These are phyloP conservation scores for Pelobates fuscus DNA, from an alignment of 2,113 vertebrate species.

Conservation along the genomic window DNA sequence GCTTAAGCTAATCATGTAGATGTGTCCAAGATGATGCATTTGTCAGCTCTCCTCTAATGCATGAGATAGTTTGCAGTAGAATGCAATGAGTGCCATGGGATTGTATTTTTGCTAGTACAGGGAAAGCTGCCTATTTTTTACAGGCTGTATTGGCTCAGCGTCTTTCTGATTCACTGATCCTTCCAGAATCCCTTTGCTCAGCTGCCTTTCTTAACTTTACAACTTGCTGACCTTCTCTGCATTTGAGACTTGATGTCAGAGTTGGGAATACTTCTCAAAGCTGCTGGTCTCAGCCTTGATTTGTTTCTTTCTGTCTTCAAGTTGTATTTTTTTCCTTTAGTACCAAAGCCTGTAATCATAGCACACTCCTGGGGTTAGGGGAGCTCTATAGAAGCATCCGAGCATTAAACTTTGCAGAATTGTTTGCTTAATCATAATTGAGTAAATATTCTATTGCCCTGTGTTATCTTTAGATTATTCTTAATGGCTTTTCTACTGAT, in stretches of 20 bases:
- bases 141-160: constrained; percentile 43
- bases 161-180: constrained; percentile 49
- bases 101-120: constrained; percentile 41
- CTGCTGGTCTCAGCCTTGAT: constrained; percentile 30
- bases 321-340: constrained; percentile 15
- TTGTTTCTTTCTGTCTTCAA: constrained; percentile 45
- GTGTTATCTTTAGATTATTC: no score
- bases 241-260: constrained; percentile 44
- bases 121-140: constrained; percentile 45
- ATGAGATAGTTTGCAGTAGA: constrained; percentile 31
- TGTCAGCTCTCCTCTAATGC: constrained; percentile 47
- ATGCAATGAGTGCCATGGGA: constrained; percentile 39
- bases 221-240: constrained; percentile 48
- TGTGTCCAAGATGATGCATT: constrained; percentile 36
- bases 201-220: constrained; percentile 48
- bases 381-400: constrained; percentile 19
- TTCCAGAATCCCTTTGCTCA: constrained; percentile 45
- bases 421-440: neutral
- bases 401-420: constrained; percentile 25
- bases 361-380: constrained; percentile 39
- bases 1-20: constrained; percentile 42
- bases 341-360: constrained; percentile 29
- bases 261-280: constrained; percentile 37
- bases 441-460: neutral
- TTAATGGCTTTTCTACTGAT: no score